These are phyloP conservation scores for Prunella fulvescens DNA, from an alignment of 2,113 vertebrate species.

Conservation along the genomic window DNA sequence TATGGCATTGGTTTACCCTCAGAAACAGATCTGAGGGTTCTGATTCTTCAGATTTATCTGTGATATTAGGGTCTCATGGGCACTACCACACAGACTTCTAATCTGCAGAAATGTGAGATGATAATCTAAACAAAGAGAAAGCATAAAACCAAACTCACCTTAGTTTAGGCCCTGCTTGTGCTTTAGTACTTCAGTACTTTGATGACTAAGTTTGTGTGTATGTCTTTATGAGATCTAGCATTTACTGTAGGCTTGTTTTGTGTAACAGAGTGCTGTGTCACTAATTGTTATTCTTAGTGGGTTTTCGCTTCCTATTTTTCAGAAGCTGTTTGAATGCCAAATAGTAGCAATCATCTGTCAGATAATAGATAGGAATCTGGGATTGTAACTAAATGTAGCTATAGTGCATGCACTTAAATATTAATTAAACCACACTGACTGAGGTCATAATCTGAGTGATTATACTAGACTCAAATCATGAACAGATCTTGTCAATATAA, in stretches of 20 bases:
- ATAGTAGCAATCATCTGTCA: neutral
- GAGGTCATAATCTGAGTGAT: neutral
- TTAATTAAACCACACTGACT: neutral
- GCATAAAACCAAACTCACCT: neutral
- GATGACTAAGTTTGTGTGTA: neutral
- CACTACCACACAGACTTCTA: neutral
- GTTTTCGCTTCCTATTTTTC: neutral
- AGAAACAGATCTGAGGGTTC: neutral
- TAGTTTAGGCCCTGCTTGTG: neutral
- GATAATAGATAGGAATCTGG: neutral
- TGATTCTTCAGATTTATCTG: neutral
- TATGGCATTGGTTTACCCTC: neutral
- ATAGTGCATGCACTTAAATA: neutral
- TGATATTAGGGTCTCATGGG: neutral
- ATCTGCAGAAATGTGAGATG: neutral
- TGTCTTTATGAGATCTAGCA: neutral
- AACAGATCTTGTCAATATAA: neutral
- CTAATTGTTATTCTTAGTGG: constrained; percentile 40
- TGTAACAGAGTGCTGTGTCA: constrained; percentile 7
- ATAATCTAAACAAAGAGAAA: neutral
- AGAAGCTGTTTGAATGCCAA: constrained; percentile 6
- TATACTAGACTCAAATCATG: neutral
- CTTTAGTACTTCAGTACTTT: neutral
- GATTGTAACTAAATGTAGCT: neutral
- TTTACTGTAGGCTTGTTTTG: neutral